phyloP scores from a whole-genome alignment of 2,113 vertebrate genomes.

The Psammodynastes pulverulentus region DNA sequence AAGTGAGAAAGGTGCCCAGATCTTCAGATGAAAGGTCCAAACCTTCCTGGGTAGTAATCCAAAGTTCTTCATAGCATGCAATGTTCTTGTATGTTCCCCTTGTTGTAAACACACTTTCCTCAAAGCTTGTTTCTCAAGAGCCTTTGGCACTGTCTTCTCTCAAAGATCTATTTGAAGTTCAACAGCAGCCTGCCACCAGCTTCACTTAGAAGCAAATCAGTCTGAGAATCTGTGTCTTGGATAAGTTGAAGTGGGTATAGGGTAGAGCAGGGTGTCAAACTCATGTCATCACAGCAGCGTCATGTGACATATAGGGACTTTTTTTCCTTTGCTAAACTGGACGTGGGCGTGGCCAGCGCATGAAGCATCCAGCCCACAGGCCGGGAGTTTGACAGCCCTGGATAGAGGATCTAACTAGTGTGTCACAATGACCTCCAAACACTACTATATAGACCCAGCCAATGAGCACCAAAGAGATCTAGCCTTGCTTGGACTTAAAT shows the following conservation, averaged over 20 bases:
- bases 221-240: not conserved
- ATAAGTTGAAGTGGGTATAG: not conserved
- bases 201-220: not conserved
- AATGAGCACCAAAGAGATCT: not conserved
- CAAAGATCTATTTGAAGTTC: not conserved
- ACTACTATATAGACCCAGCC: not conserved
- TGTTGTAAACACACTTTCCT: not conserved
- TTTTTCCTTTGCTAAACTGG: too few relatives aligned
- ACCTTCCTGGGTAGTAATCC: not conserved
- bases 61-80: not conserved
- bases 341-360: too few relatives aligned
- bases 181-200: not conserved
- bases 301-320: too few relatives aligned
- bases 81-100: not conserved
- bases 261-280: too few relatives aligned
- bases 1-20: not conserved
- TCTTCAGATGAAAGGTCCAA: not conserved
- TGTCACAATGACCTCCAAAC: not conserved
- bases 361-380: too few relatives aligned
- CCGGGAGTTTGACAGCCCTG: too few relatives aligned
- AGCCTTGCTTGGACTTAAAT: not conserved
- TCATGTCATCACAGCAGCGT: accelerated
- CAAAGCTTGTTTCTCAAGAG: not conserved
- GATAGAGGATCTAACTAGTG: not conserved
- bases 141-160: not conserved